Conservation (phyloP, 2,797 vertebrate genomes). For the Lithobates pipiens region DNA sequence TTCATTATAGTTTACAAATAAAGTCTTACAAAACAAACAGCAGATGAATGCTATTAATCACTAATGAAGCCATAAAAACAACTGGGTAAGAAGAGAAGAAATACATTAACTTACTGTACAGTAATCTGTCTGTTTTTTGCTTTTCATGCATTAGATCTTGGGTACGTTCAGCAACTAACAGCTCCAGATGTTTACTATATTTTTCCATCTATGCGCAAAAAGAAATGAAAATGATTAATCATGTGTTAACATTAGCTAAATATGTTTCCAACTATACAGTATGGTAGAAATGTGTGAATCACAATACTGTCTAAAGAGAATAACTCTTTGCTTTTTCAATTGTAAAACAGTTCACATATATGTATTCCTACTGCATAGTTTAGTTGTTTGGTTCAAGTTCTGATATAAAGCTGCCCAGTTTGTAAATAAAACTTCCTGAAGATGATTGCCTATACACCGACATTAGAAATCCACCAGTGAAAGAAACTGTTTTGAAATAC, state of each 20-base stretch:
- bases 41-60: neutral
- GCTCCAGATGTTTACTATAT: conserved; percentile 89
- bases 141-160: conserved; percentile 88
- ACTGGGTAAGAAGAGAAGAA: neutral
- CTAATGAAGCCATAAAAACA: neutral
- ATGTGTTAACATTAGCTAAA: neutral
- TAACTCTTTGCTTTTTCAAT: too few relatives aligned
- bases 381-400: too few relatives aligned
- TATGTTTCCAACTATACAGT: too few relatives aligned
- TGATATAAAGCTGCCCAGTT: too few relatives aligned
- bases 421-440: neutral
- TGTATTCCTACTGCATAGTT: too few relatives aligned
- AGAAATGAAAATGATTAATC: neutral
- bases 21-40: neutral
- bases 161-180: conserved; percentile 83
- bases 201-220: conserved; percentile 84
- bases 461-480: neutral
- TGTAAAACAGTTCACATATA: too few relatives aligned
- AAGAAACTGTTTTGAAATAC: neutral
- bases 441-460: neutral
- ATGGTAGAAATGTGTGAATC: too few relatives aligned
- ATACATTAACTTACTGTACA: conserved; percentile 79
- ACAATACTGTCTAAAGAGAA: too few relatives aligned
- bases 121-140: conserved; percentile 84
- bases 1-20: neutral